Evolutionary conservation across 1,140 invertebrate genomes (phyloP), one percentile per base, ranked within the genome.

Genomic region (Drosophila repletoides): DNA sequence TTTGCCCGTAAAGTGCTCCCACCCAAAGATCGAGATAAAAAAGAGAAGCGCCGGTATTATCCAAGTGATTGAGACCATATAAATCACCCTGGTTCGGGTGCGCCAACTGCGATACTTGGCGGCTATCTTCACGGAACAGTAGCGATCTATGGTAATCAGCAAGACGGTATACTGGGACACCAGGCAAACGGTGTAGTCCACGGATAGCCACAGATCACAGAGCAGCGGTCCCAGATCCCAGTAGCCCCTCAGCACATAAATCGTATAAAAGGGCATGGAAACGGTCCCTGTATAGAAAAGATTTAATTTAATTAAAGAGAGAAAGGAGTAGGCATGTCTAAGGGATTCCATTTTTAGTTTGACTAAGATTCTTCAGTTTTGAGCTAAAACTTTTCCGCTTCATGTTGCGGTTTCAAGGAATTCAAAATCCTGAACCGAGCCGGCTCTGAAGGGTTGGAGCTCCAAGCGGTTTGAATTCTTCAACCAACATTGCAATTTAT

Each of bases 111-210:
- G 93, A 91, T 99, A 99, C 81, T 96, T 96, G 0, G 99, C 97
- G 1, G 99, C 98, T 61, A 99, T 99, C 93, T 99, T 99, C 0
- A 99, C 98, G 4, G 98, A 99, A 91, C 98, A 99, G 91, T 98
- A 99, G 65, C 99, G 93, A 91, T 99, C 99, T 45, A 99, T 97
- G 7, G 99, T 99, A 72, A 99, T 99, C 40, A 99, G 93, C 19
- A 99, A 94, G 1, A 99, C 99, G 0, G 99, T 99, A 91, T 99
- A 99, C 90, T 99, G 99, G 1, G 98, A 99, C 2, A 99, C 98
- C 14, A 99, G 92, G 89, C 99, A 99, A 1, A 99, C 98, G 3
- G 98, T 99, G 91, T 99, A 99, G 91, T 99, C 99, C 12, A 99
- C 96, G 0, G 98, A 98, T 0, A 99, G 72, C 99, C 99, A 99